These are phyloP conservation scores for Mimas tiliae DNA, from an alignment of 2,888 invertebrate species.

Conservation along the genomic window DNA sequence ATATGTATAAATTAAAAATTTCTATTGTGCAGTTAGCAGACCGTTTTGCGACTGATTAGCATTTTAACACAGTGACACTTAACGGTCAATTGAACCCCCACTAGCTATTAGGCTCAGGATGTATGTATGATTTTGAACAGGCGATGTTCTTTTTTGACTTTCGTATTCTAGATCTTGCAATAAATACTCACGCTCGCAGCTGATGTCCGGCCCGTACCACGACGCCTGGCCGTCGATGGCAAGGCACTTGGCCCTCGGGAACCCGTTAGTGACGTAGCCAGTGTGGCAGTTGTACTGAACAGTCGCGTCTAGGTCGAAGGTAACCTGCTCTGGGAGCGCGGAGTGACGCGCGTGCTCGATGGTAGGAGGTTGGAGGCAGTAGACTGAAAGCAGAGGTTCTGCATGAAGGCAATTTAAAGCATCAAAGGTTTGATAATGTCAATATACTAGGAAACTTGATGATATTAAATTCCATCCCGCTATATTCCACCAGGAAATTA, in stretches of 20 bases:
- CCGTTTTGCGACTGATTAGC: no score
- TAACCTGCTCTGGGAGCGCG: constrained; percentile 93
- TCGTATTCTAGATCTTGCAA: background rate
- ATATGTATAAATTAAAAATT: no score
- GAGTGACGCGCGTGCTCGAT: constrained; percentile 95
- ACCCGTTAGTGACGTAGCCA: constrained; percentile 97
- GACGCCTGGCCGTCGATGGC: constrained; percentile 94
- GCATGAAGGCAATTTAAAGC: background rate
- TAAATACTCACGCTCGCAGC: constrained; percentile 94
- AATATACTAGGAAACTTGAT: background rate
- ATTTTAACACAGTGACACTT: no score
- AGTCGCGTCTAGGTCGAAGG: constrained; percentile 95
- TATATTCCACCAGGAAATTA: no score
- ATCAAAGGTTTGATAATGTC: background rate
- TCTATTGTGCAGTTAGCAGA: no score
- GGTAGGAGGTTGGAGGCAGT: constrained; percentile 93
- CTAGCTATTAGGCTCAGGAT: no score
- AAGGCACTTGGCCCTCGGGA: constrained; percentile 96
- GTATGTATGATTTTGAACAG: no score
- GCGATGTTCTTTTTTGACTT: no score
- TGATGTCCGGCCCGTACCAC: constrained; percentile 99
- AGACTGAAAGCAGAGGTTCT: constrained; percentile 80
- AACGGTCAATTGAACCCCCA: no score
- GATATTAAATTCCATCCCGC: no score
- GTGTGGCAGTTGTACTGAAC: constrained; percentile 97